phyloP scores from a whole-genome alignment of 2,888 invertebrate species.

The Sarcophaga rosellei region DNA sequence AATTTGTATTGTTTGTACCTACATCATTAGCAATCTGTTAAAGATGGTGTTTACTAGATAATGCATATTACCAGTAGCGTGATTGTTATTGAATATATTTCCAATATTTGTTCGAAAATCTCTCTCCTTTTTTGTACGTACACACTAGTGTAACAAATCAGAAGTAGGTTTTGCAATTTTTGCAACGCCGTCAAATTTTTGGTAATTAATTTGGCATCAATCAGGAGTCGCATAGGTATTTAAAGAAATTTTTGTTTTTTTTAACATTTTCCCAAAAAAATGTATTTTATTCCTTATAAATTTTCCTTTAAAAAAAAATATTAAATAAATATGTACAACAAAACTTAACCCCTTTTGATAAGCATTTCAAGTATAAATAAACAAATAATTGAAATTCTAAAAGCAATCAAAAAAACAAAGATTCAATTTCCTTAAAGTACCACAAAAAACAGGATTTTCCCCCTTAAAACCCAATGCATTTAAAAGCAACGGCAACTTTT shows the following conservation, averaged over 20 bases:
- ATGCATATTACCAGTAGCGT: slow-evolving; percentile 58
- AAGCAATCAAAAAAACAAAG: background rate
- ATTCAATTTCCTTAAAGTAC: too few relatives aligned
- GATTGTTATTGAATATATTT: slow-evolving; percentile 49
- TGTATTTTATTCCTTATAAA: too few relatives aligned
- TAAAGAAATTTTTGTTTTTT: too few relatives aligned
- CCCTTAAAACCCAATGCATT: slow-evolving; percentile 1
- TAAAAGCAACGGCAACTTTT: background rate
- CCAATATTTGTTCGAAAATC: background rate
- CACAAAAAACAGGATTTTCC: slow-evolving; percentile 17
- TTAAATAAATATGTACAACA: background rate
- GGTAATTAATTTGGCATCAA: slow-evolving; percentile 43
- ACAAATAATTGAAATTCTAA: background rate
- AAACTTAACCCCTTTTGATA: background rate
- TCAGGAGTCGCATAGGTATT: background rate
- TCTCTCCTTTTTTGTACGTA: background rate
- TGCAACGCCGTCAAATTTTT: slow-evolving; percentile 19
- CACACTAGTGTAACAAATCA: slow-evolving; percentile 26
- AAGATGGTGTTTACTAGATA: background rate
- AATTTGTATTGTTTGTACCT: background rate
- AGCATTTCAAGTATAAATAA: background rate
- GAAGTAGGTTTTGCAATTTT: slow-evolving; percentile 49
- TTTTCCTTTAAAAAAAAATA: background rate
- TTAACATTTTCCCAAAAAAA: too few relatives aligned
- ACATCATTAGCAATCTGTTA: background rate